These are phyloP conservation scores for Eublepharis macularius DNA, from an alignment of 2,113 vertebrate species.

Conservation along the genomic window DNA sequence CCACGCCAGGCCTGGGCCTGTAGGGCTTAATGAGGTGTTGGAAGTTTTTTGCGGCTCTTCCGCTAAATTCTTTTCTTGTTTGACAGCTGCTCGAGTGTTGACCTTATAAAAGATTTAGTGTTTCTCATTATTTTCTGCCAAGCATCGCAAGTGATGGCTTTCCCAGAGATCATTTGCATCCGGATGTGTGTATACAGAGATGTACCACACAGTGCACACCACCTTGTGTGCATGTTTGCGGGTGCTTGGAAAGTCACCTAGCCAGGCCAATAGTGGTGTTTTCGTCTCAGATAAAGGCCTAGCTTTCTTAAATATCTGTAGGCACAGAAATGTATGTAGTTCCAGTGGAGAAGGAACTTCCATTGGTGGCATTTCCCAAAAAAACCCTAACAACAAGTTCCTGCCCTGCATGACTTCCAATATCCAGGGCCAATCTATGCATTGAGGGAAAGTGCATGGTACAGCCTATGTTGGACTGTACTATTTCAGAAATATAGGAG, in stretches of 20 bases:
- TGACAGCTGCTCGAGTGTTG: conserved; percentile 99
- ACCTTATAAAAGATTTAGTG: conserved; percentile 99
- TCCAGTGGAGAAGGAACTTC: neutral
- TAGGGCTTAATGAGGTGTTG: conserved; percentile 99
- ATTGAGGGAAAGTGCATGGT: no score
- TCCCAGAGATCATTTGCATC: conserved; percentile 94
- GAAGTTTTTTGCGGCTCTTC: conserved; percentile 92
- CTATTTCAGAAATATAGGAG: neutral
- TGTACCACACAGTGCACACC: neutral
- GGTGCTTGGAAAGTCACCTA: conserved; percentile 25
- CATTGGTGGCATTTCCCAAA: neutral
- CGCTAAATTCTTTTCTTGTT: conserved; percentile 99
- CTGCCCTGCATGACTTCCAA: neutral
- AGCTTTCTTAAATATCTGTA: conserved; percentile 23
- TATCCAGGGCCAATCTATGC: no score
- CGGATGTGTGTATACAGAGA: conserved; percentile 29
- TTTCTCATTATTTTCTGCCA: conserved; percentile 99
- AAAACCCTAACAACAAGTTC: neutral
- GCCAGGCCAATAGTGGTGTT: neutral
- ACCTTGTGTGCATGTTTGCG: conserved; percentile 48
- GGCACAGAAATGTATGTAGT: conserved; percentile 10
- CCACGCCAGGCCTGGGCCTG: conserved; percentile 88
- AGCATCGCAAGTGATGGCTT: conserved; percentile 90
- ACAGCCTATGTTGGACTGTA: no score
- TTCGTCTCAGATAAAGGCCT: neutral